Base-by-base conservation (phyloP, 2,888 invertebrate genomes). In the Caenorhabditis wallacei region DNA sequence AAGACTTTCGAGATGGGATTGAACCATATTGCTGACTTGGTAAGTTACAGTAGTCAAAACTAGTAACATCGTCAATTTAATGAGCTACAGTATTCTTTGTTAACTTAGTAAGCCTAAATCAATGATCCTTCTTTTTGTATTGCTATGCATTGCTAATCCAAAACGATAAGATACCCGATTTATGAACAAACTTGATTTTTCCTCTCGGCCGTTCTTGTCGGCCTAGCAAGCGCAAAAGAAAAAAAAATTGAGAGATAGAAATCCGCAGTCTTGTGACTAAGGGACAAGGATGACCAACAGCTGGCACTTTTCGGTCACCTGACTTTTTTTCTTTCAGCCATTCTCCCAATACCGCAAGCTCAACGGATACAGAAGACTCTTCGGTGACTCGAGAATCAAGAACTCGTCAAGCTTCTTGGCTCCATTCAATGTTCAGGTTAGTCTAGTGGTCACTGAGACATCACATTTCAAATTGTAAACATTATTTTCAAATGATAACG, bases 1-100 rank as follows among this genome's bases (percentile, higher is more conserved):
- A 85, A 83, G 70, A 79, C 84, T 7, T 91, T 90, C 87, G 85
- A 89, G 75, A 83, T 91, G 71, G 90, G 88, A 51, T 78, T 90
- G 59, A 91, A 90, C 74, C 86, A 89, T 48, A 84, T 91, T 43
- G 86, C 91, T 59, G 91, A 91, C 66, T 75, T 91, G 84, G 88
- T 88, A 22, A 70, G 84, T 68, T 11, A 0, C 7, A n/a, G 18
- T 24, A 5, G 7, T 8, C 22, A 43, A 24, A 2, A 3, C 59
- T 61, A 20, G 56, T 1, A 16, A 46, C 11, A n/a, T 46, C n/a
- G n/a, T n/a, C n/a, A n/a, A n/a, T n/a, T n/a, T n/a, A n/a, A n/a
- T n/a, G n/a, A n/a, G n/a, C 35, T 46, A 0, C 51, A 22, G 30
- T 16, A 13, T n/a, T 26, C 54, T n/a, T 54, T 30, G 53, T 13